Base-by-base conservation (phyloP, 1,140 invertebrate genomes). In the Drosophila mojavensis region DNA sequence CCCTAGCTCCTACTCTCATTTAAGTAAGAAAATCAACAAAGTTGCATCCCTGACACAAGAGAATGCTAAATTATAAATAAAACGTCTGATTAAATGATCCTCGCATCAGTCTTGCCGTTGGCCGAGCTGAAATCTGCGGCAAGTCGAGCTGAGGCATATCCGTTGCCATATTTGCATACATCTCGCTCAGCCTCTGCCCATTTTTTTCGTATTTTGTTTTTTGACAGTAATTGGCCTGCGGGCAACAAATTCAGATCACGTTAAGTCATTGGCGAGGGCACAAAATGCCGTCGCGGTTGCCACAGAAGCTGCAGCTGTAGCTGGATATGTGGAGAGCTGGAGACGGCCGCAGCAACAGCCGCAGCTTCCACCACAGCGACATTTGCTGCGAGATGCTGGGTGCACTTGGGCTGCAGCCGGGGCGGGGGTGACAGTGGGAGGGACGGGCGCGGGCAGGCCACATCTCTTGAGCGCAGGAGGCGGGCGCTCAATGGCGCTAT, bases 171-270 rank as follows among this genome's bases (percentile, higher is more conserved):
- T 75, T 67, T 72, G 48, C 69, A 75, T 62, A 66, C 45, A 41
- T 41, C 28, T 58, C 36, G 26, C 48, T 41, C 47, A 15, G 17
- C n/a, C n/a, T 47, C n/a, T 47, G 15, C 43, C 43, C 17, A 6
- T 0, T 7, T 15, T 17, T 15, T 47, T 20, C 3, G 20, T 24
- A 60, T 58, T 62, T 33, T 69, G 67, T 20, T 67, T 58, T 62
- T 33, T 69, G 67, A 70, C 88, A 79, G 74, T 90, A 82, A 90
- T 86, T 90, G 86, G 76, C 73, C 61, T 62, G 82, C 73, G 71
- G 77, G 74, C 81, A 90, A 90, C 86, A 86, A 90, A 90, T 90
- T 90, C 85, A 90, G 82, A 90, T 86, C 79, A 90, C 86, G 79
- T 80, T 86, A 86, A 90, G 72, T 82, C 86, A 82, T 79, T 89